phyloP scores from a whole-genome alignment of 2,113 vertebrate species.

The Aviceda subcristata region DNA sequence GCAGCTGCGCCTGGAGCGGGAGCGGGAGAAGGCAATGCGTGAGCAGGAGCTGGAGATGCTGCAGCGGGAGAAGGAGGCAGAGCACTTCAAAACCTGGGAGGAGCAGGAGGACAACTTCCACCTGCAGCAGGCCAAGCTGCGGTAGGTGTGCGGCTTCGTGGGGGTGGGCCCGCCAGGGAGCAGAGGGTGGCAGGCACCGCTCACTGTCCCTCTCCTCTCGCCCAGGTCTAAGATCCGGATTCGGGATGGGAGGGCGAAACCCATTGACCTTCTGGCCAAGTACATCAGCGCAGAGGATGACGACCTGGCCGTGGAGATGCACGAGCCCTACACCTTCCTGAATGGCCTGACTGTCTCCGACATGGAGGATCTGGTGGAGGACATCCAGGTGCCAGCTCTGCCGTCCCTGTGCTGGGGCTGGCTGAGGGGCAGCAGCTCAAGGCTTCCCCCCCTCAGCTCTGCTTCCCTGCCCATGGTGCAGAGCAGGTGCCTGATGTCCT shows the following conservation, averaged over 20 bases:
- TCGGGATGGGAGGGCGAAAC: constrained; percentile 91
- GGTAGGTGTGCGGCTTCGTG: constrained; percentile 45
- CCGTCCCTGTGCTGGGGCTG: not conserved
- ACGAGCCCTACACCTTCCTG: constrained; percentile 95
- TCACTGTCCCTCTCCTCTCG: not conserved
- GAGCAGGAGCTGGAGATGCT: constrained; percentile 97
- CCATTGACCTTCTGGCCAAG: constrained; percentile 94
- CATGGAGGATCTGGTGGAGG: constrained; percentile 97
- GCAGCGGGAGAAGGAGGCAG: constrained; percentile 95
- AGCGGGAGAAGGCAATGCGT: constrained; percentile 94
- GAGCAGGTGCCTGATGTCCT: not conserved
- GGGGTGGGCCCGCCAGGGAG: fast-evolving
- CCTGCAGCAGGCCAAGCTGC: constrained; percentile 93
- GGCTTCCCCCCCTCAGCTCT: not conserved
- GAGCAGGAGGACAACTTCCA: constrained; percentile 98
- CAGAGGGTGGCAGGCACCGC: not conserved
- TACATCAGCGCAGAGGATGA: constrained; percentile 97
- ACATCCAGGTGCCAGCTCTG: constrained; percentile 85
- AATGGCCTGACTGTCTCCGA: constrained; percentile 92
- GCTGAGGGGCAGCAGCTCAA: not conserved
- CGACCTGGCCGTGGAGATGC: constrained; percentile 96
- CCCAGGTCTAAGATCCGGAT: constrained; percentile 95
- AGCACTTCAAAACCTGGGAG: constrained; percentile 98
- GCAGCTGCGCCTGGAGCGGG: constrained; percentile 92
- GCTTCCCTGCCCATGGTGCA: fast-evolving